Conservation (phyloP, 2,113 vertebrate species). For the Vanacampus margaritifer region DNA sequence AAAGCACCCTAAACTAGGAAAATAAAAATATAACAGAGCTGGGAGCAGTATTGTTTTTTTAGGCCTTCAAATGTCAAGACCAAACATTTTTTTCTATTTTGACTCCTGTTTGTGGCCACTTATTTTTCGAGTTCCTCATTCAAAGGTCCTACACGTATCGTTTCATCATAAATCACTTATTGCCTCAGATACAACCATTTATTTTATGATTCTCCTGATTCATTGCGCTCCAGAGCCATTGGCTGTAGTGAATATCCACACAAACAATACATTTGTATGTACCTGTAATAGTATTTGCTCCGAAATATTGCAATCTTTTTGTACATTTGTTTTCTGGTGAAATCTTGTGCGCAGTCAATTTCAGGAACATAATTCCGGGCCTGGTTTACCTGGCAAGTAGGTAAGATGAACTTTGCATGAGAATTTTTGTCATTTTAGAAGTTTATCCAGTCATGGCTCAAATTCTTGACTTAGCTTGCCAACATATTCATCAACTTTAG, state of each 20-base stretch:
- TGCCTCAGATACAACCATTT: background rate
- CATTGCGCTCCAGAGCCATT: background rate
- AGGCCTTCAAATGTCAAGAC: background rate
- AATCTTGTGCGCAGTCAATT: too few relatives aligned
- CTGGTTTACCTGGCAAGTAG: background rate
- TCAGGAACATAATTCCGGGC: too few relatives aligned
- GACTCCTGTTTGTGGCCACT: background rate
- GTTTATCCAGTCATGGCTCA: too few relatives aligned
- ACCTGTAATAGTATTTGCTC: background rate
- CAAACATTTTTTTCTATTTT: background rate
- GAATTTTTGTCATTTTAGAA: too few relatives aligned
- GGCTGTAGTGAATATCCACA: background rate
- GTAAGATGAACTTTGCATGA: too few relatives aligned
- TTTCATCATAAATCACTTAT: constrained; percentile 1
- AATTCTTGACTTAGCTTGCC: too few relatives aligned
- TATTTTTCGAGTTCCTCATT: background rate
- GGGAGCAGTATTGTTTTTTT: constrained; percentile 1
- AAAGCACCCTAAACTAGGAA: constrained; percentile 7
- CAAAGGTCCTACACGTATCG: background rate
- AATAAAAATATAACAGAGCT: background rate
- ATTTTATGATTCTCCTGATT: background rate
- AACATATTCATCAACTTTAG: too few relatives aligned
- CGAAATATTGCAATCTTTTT: too few relatives aligned
- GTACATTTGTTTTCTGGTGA: too few relatives aligned
- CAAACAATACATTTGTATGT: background rate